Percentiles rank a stretch among this genome's conserved stretches.
Evolutionary conservation across 2,888 invertebrate genomes (phyloP).

Genomic region (Sclerodermus sp.): DNA sequence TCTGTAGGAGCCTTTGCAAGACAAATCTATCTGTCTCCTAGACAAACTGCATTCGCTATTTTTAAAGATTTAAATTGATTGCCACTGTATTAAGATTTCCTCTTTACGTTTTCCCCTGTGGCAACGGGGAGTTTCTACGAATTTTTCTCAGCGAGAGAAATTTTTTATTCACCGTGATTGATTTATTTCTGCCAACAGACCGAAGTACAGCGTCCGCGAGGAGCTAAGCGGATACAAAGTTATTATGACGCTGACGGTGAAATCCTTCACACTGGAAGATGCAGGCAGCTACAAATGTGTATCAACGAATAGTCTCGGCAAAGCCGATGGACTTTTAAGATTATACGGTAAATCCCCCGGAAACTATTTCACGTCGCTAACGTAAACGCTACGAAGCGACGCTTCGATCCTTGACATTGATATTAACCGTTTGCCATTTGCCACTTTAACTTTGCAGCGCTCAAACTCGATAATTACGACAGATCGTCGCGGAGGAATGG

Average conservation of each 20-base stretch:
- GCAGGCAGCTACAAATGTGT: slow-evolving; percentile 80
- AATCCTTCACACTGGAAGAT: slow-evolving; percentile 64
- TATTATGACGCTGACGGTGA: slow-evolving; percentile 72
- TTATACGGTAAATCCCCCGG: slow-evolving; percentile 71
- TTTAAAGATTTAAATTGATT: too few species aligned
- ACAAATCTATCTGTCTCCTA: too few species aligned
- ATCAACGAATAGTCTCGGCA: slow-evolving; percentile 77
- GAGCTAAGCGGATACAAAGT: slow-evolving; percentile 74
- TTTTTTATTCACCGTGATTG: not conserved
- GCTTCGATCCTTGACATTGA: too few species aligned
- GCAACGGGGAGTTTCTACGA: too few species aligned
- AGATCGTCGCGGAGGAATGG: slow-evolving; percentile 60
- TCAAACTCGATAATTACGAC: slow-evolving; percentile 62
- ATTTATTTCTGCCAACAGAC: slow-evolving; percentile 59
- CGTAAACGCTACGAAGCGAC: too few species aligned
- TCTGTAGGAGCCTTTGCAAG: too few species aligned
- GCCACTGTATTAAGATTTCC: too few species aligned
- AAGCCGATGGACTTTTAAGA: slow-evolving; percentile 74
- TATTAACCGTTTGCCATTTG: too few species aligned
- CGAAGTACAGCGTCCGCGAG: slow-evolving; percentile 74
- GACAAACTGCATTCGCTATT: too few species aligned
- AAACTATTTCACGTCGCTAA: too few species aligned
- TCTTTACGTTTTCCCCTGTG: too few species aligned
- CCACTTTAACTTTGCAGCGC: slow-evolving; percentile 52
- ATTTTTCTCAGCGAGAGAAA: not conserved